Conservation (phyloP, 2,797 vertebrate genomes). For the Chelmon rostratus region DNA sequence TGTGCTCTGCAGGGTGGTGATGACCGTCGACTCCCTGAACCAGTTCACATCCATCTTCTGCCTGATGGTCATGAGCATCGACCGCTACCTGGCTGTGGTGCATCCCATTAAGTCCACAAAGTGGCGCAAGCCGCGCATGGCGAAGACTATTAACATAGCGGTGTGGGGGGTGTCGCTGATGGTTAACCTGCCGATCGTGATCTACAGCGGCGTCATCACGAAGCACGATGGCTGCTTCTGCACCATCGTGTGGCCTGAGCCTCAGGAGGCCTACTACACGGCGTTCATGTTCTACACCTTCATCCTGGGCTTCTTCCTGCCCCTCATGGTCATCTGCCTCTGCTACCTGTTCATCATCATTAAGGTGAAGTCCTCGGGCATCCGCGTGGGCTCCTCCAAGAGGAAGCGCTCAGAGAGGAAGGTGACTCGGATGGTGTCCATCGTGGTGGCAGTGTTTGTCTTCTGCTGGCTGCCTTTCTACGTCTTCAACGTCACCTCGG, state of each 20-base stretch:
- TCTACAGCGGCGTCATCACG: slow-evolving; percentile 92
- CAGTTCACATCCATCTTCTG: slow-evolving; percentile 99
- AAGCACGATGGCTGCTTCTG: slow-evolving; percentile 89
- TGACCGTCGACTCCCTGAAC: slow-evolving; percentile 96
- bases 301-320: slow-evolving; percentile 94
- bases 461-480: slow-evolving; percentile 99
- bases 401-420: slow-evolving; percentile 95
- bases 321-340: slow-evolving; percentile 95
- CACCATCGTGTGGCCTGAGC: slow-evolving; percentile 96
- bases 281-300: slow-evolving; percentile 98
- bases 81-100: slow-evolving; percentile 96
- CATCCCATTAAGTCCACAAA: slow-evolving; percentile 96
- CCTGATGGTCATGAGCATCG: slow-evolving; percentile 96
- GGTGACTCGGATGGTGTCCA: slow-evolving; percentile 97
- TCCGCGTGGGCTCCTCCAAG: slow-evolving; percentile 95
- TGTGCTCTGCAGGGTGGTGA: slow-evolving; percentile 93
- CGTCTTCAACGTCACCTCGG: slow-evolving; percentile 95
- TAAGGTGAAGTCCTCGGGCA: slow-evolving; percentile 95
- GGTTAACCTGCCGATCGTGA: slow-evolving; percentile 96
- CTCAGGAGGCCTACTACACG: slow-evolving; percentile 94
- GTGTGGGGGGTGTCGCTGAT: slow-evolving; percentile 95
- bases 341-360: slow-evolving; percentile 97
- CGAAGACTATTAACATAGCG: slow-evolving; percentile 92
- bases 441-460: slow-evolving; percentile 96
- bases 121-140: slow-evolving; percentile 94